phyloP scores from a whole-genome alignment of 2,113 vertebrate species.

The Artemisiospiza belli region DNA sequence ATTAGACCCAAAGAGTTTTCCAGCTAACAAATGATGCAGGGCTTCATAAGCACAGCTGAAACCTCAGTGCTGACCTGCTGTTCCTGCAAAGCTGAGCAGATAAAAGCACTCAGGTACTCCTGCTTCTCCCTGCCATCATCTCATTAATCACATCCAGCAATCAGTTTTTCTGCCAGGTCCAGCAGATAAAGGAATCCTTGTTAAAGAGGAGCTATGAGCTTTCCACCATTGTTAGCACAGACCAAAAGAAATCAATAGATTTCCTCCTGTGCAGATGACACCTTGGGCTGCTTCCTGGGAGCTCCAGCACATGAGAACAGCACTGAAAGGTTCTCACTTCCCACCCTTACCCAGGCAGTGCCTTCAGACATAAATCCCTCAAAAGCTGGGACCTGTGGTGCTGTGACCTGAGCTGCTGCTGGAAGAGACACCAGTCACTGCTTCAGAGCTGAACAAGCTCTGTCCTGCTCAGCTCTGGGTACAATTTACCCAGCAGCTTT shows the following conservation, averaged over 20 bases:
- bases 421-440: not conserved
- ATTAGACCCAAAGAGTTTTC: not conserved
- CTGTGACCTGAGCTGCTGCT: not conserved
- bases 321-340: not conserved
- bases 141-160: not conserved
- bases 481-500: not conserved
- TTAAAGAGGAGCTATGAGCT: not conserved
- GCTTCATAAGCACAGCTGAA: not conserved
- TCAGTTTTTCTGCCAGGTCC: not conserved
- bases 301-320: not conserved
- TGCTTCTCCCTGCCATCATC: not conserved
- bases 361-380: not conserved
- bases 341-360: not conserved
- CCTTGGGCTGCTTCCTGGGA: not conserved
- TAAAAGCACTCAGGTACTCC: not conserved
- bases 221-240: not conserved
- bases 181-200: not conserved
- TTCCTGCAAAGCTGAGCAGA: not conserved
- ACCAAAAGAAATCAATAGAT: not conserved
- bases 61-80: not conserved
- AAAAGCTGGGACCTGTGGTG: not conserved
- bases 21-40: not conserved
- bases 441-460: not conserved
- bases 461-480: not conserved
- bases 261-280: not conserved